Percentiles rank a stretch among this genome's conserved stretches.
Conservation (phyloP, 2,113 vertebrate genomes). For the Tonatia bakeri region DNA sequence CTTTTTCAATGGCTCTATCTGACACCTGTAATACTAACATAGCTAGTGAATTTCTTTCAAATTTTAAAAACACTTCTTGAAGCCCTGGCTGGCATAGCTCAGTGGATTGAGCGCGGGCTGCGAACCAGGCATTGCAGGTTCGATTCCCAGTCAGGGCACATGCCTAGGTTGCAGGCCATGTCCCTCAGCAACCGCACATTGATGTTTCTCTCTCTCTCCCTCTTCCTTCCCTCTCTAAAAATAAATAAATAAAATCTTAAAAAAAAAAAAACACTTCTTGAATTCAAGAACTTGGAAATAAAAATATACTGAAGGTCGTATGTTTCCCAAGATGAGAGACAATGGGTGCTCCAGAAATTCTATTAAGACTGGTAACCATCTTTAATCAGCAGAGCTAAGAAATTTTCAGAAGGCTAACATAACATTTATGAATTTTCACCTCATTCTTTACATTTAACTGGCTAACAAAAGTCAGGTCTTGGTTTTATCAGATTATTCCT, state of each 20-base stretch:
- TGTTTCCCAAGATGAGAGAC: not conserved
- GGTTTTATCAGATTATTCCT: slow-evolving; percentile 20
- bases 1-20: not conserved
- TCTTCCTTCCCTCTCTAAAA: no score
- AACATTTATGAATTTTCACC: slow-evolving; percentile 25
- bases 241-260: no score
- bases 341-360: not conserved
- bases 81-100: no score
- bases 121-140: no score
- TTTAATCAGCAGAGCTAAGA: not conserved
- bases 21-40: not conserved
- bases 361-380: not conserved
- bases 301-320: not conserved
- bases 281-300: slow-evolving; percentile 21
- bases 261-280: no score
- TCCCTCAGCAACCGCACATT: no score
- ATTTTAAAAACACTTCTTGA: slow-evolving; percentile 40
- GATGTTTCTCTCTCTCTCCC: no score
- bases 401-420: slow-evolving; percentile 14
- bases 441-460: slow-evolving; percentile 41
- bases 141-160: no score
- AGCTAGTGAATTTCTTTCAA: not conserved
- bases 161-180: no score
- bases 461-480: not conserved
- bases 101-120: no score